Evolutionary conservation across 2,888 invertebrate genomes (phyloP).

Genomic region (Brachylomia viminalis): DNA sequence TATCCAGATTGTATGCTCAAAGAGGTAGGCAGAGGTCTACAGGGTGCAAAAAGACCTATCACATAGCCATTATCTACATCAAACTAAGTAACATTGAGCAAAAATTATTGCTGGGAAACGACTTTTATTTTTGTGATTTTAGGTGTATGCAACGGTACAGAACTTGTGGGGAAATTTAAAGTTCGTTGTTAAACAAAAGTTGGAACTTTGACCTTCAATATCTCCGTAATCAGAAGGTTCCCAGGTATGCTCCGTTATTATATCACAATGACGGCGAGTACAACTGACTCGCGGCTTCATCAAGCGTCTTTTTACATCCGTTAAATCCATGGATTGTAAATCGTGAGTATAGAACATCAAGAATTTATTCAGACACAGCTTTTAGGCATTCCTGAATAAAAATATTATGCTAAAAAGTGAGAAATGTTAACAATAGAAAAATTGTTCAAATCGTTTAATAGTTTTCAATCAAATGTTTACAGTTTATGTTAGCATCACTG

Average conservation of each 20-base stretch:
- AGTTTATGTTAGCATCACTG: not conserved
- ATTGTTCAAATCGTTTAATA: not conserved
- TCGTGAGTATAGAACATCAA: not conserved
- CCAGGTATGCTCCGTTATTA: not conserved
- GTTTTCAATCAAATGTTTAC: conserved; percentile 26
- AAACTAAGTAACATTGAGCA: not conserved
- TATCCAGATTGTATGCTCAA: not conserved
- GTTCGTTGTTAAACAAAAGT: not conserved
- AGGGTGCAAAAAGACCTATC: not conserved
- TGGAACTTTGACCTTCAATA: not conserved
- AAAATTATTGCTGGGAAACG: no score
- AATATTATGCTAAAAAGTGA: not conserved
- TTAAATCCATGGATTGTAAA: not conserved
- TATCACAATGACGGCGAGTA: not conserved
- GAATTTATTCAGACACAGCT: not conserved
- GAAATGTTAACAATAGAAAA: conserved; percentile 4
- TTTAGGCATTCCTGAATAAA: not conserved
- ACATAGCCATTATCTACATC: not conserved
- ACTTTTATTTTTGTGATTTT: not conserved
- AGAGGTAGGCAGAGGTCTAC: not conserved
- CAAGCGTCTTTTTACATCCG: not conserved
- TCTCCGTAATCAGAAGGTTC: not conserved
- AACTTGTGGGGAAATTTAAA: not conserved
- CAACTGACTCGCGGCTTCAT: not conserved
- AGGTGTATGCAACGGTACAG: not conserved